phyloP scores from a whole-genome alignment of 2,888 invertebrate species.

The Cerastoderma edule region DNA sequence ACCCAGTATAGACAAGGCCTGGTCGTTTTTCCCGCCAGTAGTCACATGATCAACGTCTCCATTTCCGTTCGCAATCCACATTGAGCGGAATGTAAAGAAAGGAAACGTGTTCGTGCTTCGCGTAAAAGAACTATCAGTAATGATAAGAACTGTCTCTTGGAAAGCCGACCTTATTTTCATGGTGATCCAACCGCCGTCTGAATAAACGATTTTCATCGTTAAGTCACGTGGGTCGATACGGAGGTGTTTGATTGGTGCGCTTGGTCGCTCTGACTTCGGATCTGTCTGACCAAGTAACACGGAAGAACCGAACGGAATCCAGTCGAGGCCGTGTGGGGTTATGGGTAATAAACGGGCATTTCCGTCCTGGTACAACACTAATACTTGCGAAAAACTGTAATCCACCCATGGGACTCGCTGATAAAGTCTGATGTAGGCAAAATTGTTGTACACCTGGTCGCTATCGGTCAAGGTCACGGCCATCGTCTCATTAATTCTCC shows the following conservation, averaged over 20 bases:
- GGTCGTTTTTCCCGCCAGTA: slow-evolving; percentile 46
- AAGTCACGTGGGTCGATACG: slow-evolving; percentile 57
- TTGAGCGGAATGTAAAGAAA: slow-evolving; percentile 67
- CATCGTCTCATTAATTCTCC: slow-evolving; percentile 69
- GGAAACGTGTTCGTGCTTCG: slow-evolving; percentile 40
- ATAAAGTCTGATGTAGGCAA: slow-evolving; percentile 64
- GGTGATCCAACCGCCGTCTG: slow-evolving; percentile 46
- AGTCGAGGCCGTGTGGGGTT: slow-evolving; percentile 69
- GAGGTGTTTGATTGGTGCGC: slow-evolving; percentile 61
- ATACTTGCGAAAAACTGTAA: slow-evolving; percentile 63
- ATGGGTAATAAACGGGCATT: slow-evolving; percentile 65
- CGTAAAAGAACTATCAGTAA: slow-evolving; percentile 31
- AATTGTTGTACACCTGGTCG: slow-evolving; percentile 34
- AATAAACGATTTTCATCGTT: slow-evolving; percentile 54
- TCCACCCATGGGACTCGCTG: slow-evolving; percentile 63
- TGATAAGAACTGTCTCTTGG: slow-evolving; percentile 35
- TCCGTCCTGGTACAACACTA: slow-evolving; percentile 73
- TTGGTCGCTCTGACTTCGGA: slow-evolving; percentile 52
- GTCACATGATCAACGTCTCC: slow-evolving; percentile 70
- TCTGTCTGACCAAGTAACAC: slow-evolving; percentile 67
- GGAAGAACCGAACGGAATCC: slow-evolving; percentile 75
- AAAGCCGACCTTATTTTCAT: slow-evolving; percentile 33
- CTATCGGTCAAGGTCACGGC: slow-evolving; percentile 47
- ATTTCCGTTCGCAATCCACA: slow-evolving; percentile 70
- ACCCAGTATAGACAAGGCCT: slow-evolving; percentile 42